These are phyloP conservation scores for Callosobruchus maculatus DNA, from an alignment of 2,888 invertebrate genomes.

Conservation along the genomic window DNA sequence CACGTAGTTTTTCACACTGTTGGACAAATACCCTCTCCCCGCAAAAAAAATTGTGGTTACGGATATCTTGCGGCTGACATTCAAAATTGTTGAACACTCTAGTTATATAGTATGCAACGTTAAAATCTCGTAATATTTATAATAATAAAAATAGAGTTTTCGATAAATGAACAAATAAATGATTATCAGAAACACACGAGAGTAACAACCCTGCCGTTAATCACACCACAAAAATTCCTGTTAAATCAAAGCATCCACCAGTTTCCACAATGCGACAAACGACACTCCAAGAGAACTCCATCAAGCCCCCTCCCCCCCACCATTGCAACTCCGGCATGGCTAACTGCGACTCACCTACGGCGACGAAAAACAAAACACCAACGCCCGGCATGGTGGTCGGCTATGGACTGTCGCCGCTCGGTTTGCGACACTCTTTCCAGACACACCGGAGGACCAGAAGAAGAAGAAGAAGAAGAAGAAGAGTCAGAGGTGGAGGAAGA, in stretches of 20 bases:
- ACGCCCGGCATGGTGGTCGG: slow-evolving; percentile 46
- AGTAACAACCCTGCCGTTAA: background rate
- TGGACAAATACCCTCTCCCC: no score
- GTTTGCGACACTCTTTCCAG: no score
- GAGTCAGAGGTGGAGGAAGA: background rate
- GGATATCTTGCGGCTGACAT: no score
- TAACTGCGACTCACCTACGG: slow-evolving; percentile 38
- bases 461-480: background rate
- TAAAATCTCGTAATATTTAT: no score
- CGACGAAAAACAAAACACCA: slow-evolving; percentile 40
- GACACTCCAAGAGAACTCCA: background rate
- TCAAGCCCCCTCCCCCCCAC: background rate
- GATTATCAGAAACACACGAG: no score
- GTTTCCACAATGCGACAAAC: background rate
- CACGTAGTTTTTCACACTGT: no score
- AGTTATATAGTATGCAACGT: no score
- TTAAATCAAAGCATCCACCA: background rate
- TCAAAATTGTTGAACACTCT: no score
- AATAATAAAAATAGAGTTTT: no score
- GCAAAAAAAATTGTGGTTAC: no score
- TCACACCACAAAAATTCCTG: background rate
- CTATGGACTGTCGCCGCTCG: slow-evolving; percentile 33
- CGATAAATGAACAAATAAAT: no score
- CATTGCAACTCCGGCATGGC: background rate
- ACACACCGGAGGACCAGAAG: no score